Conservation (phyloP, 2,797 vertebrate species). For the Brotogeris chrysoptera region DNA sequence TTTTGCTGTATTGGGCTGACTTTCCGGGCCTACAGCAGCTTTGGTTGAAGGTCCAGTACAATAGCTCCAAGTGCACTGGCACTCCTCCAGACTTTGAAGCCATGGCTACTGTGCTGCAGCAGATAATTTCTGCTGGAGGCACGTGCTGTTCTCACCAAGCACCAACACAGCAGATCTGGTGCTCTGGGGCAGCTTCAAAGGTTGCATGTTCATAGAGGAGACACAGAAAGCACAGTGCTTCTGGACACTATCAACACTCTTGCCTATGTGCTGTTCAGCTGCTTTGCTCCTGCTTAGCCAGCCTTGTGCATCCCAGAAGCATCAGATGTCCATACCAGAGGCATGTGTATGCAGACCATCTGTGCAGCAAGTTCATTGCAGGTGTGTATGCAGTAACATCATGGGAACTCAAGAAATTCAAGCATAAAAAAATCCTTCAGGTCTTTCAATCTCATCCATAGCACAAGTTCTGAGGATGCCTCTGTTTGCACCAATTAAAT, state of each 20-base stretch:
- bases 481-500: not conserved
- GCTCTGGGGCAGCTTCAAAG: constrained; percentile 10
- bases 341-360: not conserved
- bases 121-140: constrained; percentile 28
- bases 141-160: not conserved
- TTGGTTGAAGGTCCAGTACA: constrained; percentile 5
- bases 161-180: not conserved
- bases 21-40: not conserved
- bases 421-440: not conserved
- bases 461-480: not conserved
- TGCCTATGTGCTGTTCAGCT: not conserved
- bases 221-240: not conserved
- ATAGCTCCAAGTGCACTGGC: constrained; percentile 28
- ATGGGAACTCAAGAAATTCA: not conserved
- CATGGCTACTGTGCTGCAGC: constrained; percentile 29
- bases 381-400: not conserved
- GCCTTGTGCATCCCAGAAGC: not conserved
- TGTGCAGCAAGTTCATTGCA: not conserved
- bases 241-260: not conserved
- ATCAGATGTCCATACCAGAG: not conserved
- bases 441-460: not conserved
- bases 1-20: not conserved
- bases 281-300: not conserved
- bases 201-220: not conserved
- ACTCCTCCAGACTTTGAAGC: constrained; percentile 4